Evolutionary conservation across 35 echinoderm and acorn worm genomes (phyloP).

Genomic region (Nesometra sesokonis): DNA sequence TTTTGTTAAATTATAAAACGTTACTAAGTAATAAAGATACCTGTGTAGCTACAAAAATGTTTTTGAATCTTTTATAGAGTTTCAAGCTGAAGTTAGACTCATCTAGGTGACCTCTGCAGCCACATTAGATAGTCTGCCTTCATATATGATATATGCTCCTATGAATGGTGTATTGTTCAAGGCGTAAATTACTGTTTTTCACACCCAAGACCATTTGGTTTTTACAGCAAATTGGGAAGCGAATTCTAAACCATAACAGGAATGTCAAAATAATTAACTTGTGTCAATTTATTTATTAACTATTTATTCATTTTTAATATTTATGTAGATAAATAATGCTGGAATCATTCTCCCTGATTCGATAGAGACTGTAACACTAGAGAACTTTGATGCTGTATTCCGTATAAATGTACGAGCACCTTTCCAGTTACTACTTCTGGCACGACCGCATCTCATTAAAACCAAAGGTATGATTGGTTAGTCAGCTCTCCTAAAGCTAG

Average conservation of each 20-base stretch:
- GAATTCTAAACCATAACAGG: neutral
- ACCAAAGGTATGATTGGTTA: conserved; percentile 36
- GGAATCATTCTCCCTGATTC: conserved; percentile 23
- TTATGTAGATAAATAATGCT: conserved; percentile 60
- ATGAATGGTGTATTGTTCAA: too few species aligned
- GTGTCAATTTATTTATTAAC: too few species aligned
- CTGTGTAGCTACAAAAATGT: too few species aligned
- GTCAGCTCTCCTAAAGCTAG: neutral
- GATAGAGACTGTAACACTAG: conserved; percentile 26
- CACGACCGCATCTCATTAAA: conserved; percentile 49
- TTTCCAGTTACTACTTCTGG: conserved; percentile 32
- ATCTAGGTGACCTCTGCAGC: too few species aligned
- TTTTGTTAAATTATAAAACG: too few species aligned
- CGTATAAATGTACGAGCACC: conserved; percentile 45
- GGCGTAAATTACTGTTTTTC: too few species aligned
- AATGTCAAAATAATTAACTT: neutral
- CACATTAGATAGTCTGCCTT: too few species aligned
- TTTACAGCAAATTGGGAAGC: neutral
- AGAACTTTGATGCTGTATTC: conserved; percentile 49
- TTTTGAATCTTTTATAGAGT: too few species aligned
- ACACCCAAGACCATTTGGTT: neutral
- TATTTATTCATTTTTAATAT: neutral
- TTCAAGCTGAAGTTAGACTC: too few species aligned
- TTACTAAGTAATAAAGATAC: too few species aligned
- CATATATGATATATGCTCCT: too few species aligned